Evolutionary conservation across 1,140 invertebrate species (phyloP).

Genomic region (Heliconius eleuchia): DNA sequence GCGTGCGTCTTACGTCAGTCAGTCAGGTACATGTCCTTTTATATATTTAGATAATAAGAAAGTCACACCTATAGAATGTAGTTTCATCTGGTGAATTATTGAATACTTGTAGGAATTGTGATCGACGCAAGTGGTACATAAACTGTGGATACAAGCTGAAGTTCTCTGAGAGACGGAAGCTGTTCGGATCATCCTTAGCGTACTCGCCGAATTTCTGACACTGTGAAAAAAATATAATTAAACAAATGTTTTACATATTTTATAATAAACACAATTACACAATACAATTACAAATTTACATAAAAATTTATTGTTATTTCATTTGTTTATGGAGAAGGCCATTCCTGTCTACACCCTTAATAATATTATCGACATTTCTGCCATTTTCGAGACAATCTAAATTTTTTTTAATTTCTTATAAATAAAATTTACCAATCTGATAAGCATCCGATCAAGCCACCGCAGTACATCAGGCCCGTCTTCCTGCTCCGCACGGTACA

Average conservation of each 20-base stretch:
- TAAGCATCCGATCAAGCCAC: slow-evolving; percentile 99
- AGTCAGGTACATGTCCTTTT: too few relatives aligned
- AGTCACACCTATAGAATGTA: slow-evolving; percentile 96
- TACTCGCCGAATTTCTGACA: slow-evolving; percentile 99
- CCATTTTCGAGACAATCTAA: too few relatives aligned
- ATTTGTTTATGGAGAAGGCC: too few relatives aligned
- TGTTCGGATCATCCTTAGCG: slow-evolving; percentile 97
- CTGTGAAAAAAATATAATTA: slow-evolving; percentile 75
- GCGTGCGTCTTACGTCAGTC: too few relatives aligned
- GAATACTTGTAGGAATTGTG: slow-evolving; percentile 99
- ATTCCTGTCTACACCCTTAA: too few relatives aligned
- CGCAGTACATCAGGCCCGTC: slow-evolving; percentile 98
- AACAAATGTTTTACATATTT: neutral
- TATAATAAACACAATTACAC: too few relatives aligned
- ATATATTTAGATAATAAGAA: too few relatives aligned
- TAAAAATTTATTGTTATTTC: too few relatives aligned
- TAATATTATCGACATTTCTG: too few relatives aligned
- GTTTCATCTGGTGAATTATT: slow-evolving; percentile 99
- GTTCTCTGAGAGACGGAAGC: slow-evolving; percentile 97
- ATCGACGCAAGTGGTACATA: slow-evolving; percentile 99
- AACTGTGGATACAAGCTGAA: slow-evolving; percentile 99
- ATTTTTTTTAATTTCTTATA: too few relatives aligned
- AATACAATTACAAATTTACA: too few relatives aligned
- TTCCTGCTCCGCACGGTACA: slow-evolving; percentile 97
- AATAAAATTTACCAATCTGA: slow-evolving; percentile 88